phyloP scores from a whole-genome alignment of 2,888 invertebrate genomes.

The Gastrophysa polygoni region DNA sequence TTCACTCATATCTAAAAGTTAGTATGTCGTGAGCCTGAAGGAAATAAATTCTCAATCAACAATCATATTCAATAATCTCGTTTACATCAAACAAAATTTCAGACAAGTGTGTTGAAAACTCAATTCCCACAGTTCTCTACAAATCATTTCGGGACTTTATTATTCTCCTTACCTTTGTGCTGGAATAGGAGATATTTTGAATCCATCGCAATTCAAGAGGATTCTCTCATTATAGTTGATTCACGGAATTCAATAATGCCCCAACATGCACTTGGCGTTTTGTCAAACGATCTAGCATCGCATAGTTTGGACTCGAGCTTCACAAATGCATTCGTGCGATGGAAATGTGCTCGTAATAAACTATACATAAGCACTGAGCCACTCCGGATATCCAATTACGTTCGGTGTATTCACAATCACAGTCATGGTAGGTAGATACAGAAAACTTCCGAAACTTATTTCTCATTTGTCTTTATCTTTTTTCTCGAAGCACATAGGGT shows the following conservation, averaged over 20 bases:
- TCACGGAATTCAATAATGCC: slow-evolving; percentile 37
- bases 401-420: slow-evolving; percentile 27
- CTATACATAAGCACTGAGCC: slow-evolving; percentile 1
- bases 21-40: too few species aligned
- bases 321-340: slow-evolving; percentile 9
- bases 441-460: not conserved
- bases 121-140: too few species aligned
- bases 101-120: too few species aligned
- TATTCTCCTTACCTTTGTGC: too few species aligned
- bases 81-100: too few species aligned
- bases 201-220: slow-evolving; percentile 12
- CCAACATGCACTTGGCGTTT: slow-evolving; percentile 37
- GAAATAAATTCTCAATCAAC: too few species aligned
- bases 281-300: slow-evolving; percentile 32
- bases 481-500: too few species aligned
- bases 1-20: too few species aligned
- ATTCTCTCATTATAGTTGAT: slow-evolving; percentile 33
- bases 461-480: too few species aligned
- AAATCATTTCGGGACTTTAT: too few species aligned
- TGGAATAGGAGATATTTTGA: too few species aligned
- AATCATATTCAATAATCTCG: too few species aligned
- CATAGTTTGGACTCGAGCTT: slow-evolving; percentile 7
- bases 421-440: not conserved
- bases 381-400: slow-evolving; percentile 34
- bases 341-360: slow-evolving; percentile 27